Percentiles rank a stretch among this genome's conserved stretches.
These are phyloP conservation scores for Philopotamus ludificatus DNA, from an alignment of 1,140 invertebrate species.

Conservation along the genomic window DNA sequence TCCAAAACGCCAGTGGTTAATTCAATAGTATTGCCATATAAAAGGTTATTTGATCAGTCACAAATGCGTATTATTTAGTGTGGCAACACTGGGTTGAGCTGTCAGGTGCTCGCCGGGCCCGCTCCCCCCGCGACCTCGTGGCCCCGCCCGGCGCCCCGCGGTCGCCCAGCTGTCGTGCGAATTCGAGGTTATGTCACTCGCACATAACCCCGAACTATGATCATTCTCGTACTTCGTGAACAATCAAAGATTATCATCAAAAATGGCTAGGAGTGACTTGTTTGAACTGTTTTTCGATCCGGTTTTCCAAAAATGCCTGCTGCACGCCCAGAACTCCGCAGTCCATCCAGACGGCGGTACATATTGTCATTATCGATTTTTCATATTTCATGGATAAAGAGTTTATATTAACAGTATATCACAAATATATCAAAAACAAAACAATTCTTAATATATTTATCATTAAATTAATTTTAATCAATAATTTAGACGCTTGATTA, in stretches of 20 bases:
- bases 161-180: no score
- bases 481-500: constrained; percentile 14
- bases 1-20: no score
- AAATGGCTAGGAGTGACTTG: constrained; percentile 54
- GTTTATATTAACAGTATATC: no score
- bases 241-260: background rate
- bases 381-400: no score
- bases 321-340: constrained; percentile 50
- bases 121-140: background rate
- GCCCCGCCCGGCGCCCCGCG: background rate
- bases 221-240: background rate
- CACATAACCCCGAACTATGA: background rate
- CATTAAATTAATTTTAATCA: constrained; percentile 14
- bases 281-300: constrained; percentile 58
- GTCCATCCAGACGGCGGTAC: constrained; percentile 48
- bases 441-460: constrained; percentile 13
- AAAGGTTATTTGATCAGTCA: no score
- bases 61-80: background rate
- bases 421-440: no score
- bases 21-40: no score
- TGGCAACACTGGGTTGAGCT: background rate
- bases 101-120: background rate
- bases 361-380: no score
- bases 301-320: constrained; percentile 56
- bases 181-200: constrained; percentile 31